Evolutionary conservation across 2,888 invertebrate genomes (phyloP).

Genomic region (Drosophila demipolita): DNA sequence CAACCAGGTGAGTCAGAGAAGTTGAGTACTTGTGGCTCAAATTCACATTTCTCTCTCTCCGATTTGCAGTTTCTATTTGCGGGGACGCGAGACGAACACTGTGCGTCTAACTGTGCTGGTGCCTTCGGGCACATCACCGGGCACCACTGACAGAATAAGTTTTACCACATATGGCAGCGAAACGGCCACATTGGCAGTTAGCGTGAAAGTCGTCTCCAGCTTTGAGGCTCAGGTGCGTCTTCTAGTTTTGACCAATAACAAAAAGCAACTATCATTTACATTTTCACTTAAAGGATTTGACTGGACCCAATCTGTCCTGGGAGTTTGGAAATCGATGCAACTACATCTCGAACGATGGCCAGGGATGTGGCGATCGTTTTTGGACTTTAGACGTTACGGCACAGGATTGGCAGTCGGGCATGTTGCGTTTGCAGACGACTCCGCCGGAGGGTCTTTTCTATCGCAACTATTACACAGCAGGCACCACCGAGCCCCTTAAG

Average conservation of each 20-base stretch:
- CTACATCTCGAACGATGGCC: conserved; percentile 82
- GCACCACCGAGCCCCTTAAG: conserved; percentile 88
- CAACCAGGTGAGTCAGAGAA: conserved; percentile 80
- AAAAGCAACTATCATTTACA: background rate
- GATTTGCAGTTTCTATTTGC: conserved; percentile 70
- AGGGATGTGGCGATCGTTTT: conserved; percentile 87
- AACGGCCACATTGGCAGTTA: conserved; percentile 83
- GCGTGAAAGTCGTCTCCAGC: conserved; percentile 84
- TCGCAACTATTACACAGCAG: conserved; percentile 88
- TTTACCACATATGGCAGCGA: conserved; percentile 86
- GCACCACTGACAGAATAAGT: conserved; percentile 87
- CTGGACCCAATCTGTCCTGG: conserved; percentile 87
- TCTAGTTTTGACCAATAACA: background rate
- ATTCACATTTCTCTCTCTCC: background rate
- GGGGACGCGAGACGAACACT: conserved; percentile 86
- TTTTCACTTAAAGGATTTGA: conserved; percentile 84
- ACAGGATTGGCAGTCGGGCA: conserved; percentile 88
- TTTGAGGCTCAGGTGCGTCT: conserved; percentile 78
- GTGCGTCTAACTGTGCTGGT: conserved; percentile 87
- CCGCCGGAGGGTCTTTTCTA: conserved; percentile 88
- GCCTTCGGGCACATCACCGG: conserved; percentile 85
- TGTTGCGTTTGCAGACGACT: conserved; percentile 87
- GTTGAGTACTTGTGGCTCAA: background rate
- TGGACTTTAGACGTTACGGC: conserved; percentile 90
- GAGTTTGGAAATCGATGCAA: conserved; percentile 89